Base-by-base conservation (phyloP, 2,888 invertebrate species). In the Caenorhabditis sp. region DNA sequence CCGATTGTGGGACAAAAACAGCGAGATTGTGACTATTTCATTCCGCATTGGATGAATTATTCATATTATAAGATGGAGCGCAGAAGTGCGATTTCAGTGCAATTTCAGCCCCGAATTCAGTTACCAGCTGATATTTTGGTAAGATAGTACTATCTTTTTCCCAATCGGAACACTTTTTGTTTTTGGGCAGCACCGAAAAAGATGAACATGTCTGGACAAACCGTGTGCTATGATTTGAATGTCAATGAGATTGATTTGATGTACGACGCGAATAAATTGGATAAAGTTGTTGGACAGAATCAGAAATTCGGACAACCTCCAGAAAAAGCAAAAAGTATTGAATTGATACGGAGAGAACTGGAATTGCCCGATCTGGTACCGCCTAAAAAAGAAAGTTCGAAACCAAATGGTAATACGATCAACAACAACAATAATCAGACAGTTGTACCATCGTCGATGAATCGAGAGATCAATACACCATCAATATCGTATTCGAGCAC, bases 1-100 rank as follows among this genome's bases (percentile, higher is more conserved):
- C 73, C 74, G 1, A 69, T 72, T 43, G 63, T 65, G n/a, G 66
- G 62, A 1, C 51, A 50, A 17, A 53, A 19, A 1, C 43, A 57
- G 3, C 21, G 14, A 3, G 5, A 62, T 12, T 55, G 55, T 21
- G 79, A 84, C 57, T 87, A 86, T 68, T 87, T 87, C 68, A 88
- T 88, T 59, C 88, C 88, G n/a, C 86, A 87, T 58, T 87, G 87
- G 87, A 86, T 88, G 86, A 88, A 88, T 68, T 88, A 86, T 70
- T 84, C 84, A 6, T 86, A 86, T 62, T 86, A 81, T 62, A 69
- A 71, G 50, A 74, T 76, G 62, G 63, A 66, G 8, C 36, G 66
- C 14, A 36, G 78, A 23, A 73, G 71, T 36, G 78, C 81, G 8
- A 82, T 84, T 51, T 69, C 76, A 3, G 72, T 78, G 43, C 58